Conservation (phyloP, 2,888 invertebrate species). For the Bursaphelenchus okinawaensis region DNA sequence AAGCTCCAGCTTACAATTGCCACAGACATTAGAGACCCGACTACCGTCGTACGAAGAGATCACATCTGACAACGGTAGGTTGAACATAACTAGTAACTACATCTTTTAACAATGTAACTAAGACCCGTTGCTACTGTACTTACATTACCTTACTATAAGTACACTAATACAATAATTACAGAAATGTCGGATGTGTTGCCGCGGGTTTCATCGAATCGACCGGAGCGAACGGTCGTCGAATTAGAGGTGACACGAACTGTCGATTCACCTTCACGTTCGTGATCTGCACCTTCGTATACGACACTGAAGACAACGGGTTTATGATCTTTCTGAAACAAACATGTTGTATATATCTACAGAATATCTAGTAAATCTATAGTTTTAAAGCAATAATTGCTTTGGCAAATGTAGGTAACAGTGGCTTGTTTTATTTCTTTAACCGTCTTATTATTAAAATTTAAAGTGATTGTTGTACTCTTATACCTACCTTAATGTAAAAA, state of each 20-base stretch:
- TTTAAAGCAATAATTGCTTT: no score
- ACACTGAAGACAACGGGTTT: not conserved
- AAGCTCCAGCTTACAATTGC: not conserved
- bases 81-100: no score
- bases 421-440: no score
- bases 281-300: not conserved
- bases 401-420: no score
- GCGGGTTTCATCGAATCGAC: not conserved
- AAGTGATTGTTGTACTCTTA: no score
- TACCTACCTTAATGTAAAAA: no score
- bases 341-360: no score
- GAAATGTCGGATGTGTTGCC: not conserved
- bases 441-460: no score
- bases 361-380: no score
- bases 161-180: not conserved
- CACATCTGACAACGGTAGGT: not conserved
- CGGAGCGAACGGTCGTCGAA: not conserved
- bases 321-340: not conserved
- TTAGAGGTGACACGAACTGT: not conserved
- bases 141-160: not conserved
- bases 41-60: conserved; percentile 12
- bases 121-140: no score
- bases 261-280: not conserved
- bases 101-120: no score
- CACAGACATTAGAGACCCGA: not conserved